Evolutionary conservation across 2,797 vertebrate species (phyloP), one percentile per base, ranked within the genome.

Genomic region (Falco concolor): DNA sequence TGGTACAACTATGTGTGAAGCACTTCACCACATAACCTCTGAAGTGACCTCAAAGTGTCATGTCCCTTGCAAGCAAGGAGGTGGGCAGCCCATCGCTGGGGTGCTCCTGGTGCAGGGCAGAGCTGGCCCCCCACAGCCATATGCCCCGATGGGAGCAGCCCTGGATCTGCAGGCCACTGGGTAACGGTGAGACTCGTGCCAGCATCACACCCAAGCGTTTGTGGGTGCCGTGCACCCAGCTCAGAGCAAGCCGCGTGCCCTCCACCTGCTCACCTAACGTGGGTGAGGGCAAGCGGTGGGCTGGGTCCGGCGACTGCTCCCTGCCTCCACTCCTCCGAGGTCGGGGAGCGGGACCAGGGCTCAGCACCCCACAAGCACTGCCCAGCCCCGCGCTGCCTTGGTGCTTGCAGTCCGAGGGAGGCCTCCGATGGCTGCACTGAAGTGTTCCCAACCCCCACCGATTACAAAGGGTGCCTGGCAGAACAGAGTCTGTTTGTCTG

Each of bases 401-500:
- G 40, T 83, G 89, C 65, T 74, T 8, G 45, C 6, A 0, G 60
- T 16, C 44, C 64, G 72, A 92, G 74, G 4, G 60, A 40, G 63
- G 45, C 79, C 87, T 94, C 68, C 27, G 13, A 34, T 28, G 90
- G 50, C 79, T 88, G 57, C 84, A 23, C 14, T 61, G 9, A 84
- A 89, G 56, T 7, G 59, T 61, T 89, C 89, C 91, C 95, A 94
- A 56, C 91, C 93, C 96, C 90, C 95, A 68, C 25, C 3, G 11
- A 79, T 94, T 90, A 96, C 94, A 90, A 93, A 96, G 91, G 68
- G 69, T 91, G 94, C 92, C 92, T 79, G 80, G 91, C 91, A 91
- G 94, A 97, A 96, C 90, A 95, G 93, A 95, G 93, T 70, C 94
- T 95, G 91, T 95, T 96, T 95, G 96, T 97, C 94, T 96, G 93